Evolutionary conservation across 2,888 invertebrate species (phyloP), one percentile per base, ranked within the genome.

Genomic region (Nomada flava): DNA sequence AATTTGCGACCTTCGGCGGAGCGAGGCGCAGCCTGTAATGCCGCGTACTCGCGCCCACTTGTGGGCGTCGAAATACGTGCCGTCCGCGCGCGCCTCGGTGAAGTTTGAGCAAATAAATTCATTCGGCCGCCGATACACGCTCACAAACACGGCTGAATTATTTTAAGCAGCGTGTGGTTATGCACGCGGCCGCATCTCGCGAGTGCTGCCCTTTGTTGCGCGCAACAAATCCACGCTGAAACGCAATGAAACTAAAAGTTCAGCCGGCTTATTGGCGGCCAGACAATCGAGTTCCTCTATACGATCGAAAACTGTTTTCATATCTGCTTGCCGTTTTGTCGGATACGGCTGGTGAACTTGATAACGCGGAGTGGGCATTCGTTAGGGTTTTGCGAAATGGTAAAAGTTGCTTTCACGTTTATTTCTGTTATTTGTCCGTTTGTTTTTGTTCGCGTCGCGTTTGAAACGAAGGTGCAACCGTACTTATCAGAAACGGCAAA

Each of bases 1-100:
- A 87, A 88, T 87, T 86, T 76, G 86, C 77, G 82, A 88, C 87
- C 88, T 80, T 88, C 86, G 87, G 77, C 84, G 78, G 70, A 79
- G 83, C 76, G 77, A 88, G 86, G 77, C 69, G 88, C 78, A 87
- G 87, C 76, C 77, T 67, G 86, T 83, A 86, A 86, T 79, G 88
- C 88, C 74, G 69, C 85, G 80, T 73, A 81, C 86, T 83, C 76
- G 79, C 86, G 75, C 65, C 71, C 88, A 88, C 76, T 86, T 75
- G 88, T 88, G 86, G 83, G 86, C 86, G 86, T 76, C 79, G 77
- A 69, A 78, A 65, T 86, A 76, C 87, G 76, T 74, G 86, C 76
- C 73, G 67, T 83, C 64, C 71, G 79, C 20, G 57, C 26, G 55
- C 26, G 20, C 68, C 36, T 76, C 69, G 81, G 60, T 63, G 60